These are phyloP conservation scores for Cepaea hortensis DNA, from an alignment of 2,888 invertebrate species.

Conservation along the genomic window DNA sequence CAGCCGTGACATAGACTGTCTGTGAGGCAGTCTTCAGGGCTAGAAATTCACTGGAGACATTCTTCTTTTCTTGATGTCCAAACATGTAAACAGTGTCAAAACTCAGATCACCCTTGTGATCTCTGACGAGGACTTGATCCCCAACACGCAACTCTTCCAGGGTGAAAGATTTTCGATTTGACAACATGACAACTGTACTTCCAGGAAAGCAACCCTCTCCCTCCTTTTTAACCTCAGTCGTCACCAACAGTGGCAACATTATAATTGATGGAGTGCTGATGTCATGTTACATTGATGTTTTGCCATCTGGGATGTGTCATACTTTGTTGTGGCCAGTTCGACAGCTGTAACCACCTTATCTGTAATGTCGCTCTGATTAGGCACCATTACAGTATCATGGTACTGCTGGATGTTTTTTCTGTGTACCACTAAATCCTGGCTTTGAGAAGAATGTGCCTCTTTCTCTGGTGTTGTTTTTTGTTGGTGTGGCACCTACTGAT, in stretches of 20 bases:
- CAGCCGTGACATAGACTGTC: too few species aligned
- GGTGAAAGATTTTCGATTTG: too few species aligned
- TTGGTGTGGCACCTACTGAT: neutral
- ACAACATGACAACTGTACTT: too few species aligned
- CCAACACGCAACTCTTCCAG: too few species aligned
- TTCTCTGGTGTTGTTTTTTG: neutral
- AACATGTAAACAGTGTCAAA: conserved; percentile 26
- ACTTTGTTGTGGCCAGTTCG: too few species aligned
- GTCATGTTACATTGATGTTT: too few species aligned
- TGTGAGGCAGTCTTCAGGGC: too few species aligned
- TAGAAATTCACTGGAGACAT: neutral
- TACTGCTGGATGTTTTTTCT: conserved; percentile 17
- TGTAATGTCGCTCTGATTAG: conserved; percentile 8
- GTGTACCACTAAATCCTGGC: neutral
- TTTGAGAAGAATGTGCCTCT: too few species aligned
- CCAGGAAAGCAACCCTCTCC: conserved; percentile 36
- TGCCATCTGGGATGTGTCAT: too few species aligned
- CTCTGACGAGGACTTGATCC: too few species aligned
- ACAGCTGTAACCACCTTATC: conserved; percentile 12
- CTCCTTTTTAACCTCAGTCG: conserved; percentile 16
- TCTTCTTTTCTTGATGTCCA: conserved; percentile 38
- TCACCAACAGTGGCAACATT: conserved; percentile 17
- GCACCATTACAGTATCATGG: conserved; percentile 18
- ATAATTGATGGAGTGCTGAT: too few species aligned
- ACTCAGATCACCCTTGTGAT: too few species aligned